Base-by-base conservation (phyloP, 2,888 invertebrate species). In the Phaonia tiefii region DNA sequence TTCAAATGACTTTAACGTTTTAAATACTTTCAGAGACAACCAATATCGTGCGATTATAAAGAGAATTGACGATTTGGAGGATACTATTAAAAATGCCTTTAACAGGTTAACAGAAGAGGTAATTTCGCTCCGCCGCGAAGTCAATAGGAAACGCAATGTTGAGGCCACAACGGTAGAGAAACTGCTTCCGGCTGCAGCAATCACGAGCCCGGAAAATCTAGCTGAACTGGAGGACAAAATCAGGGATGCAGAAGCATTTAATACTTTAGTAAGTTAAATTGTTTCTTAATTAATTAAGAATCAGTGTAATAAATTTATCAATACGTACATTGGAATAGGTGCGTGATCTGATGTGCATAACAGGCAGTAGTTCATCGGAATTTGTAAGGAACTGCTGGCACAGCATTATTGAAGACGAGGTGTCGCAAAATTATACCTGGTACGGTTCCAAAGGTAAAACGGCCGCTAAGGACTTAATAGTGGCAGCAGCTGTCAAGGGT, bases 71-170 rank as follows among this genome's bases (percentile, higher is more conserved):
- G 46, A n/a, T n/a, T n/a, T n/a, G n/a, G n/a, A n/a, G n/a, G n/a
- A n/a, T n/a, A n/a, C n/a, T n/a, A n/a, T n/a, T 15, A 46, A 46
- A 46, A 46, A 46, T 46, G 46, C 46, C 15, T 46, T 46, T 46
- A 46, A 17, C 17, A 15, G 46, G 15, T 46, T 46, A 17, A 46
- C 46, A 46, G 46, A 46, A 17, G 15, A 46, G 17, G 17, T 46
- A 15, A 46, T 46, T 17, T 46, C 46, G 46, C 46, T 46, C 46
- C 46, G 46, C 46, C 46, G 46, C 17, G 46, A 46, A 46, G 46
- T 46, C 15, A 46, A 15, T 17, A 15, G 46, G 17, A 46, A 46
- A 46, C 46, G 46, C 1, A 15, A 46, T 17, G 17, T 17, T 17
- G 15, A 17, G 17, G 15, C 15, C 15, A 17, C 15, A 17, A 46